Evolutionary conservation across 2,888 invertebrate species (phyloP).

Genomic region (Aproaerema taeniolella): DNA sequence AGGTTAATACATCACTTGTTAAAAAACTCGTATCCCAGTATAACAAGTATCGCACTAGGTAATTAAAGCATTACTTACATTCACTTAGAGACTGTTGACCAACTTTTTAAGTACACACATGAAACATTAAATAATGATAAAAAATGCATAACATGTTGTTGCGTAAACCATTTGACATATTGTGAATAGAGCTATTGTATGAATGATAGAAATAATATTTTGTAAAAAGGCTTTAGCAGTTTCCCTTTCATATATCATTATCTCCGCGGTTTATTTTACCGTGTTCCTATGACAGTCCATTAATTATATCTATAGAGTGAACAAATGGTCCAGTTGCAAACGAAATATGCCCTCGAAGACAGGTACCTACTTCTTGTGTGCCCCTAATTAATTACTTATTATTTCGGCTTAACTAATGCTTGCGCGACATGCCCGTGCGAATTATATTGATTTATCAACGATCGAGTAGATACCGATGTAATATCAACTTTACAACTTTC

Average conservation of each 20-base stretch:
- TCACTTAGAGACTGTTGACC: too few species aligned
- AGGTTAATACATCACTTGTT: too few species aligned
- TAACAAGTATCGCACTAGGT: too few species aligned
- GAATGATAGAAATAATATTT: background rate
- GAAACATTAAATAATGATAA: background rate
- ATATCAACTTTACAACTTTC: too few species aligned
- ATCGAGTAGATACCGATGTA: too few species aligned
- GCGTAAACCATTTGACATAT: slow-evolving; percentile 8
- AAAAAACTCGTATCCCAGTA: too few species aligned
- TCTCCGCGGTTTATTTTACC: slow-evolving; percentile 11
- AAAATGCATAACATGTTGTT: slow-evolving; percentile 2
- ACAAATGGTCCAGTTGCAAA: slow-evolving; percentile 27
- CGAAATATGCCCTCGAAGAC: slow-evolving; percentile 17
- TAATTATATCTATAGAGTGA: slow-evolving; percentile 28
- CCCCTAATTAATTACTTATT: slow-evolving; percentile 24
- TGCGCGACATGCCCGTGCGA: slow-evolving; percentile 23
- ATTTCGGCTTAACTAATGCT: slow-evolving; percentile 22
- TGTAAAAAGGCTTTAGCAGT: slow-evolving; percentile 1
- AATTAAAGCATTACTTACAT: too few species aligned
- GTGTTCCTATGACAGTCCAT: slow-evolving; percentile 29
- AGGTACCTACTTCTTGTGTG: background rate
- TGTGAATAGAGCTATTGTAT: slow-evolving; percentile 6
- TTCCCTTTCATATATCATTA: slow-evolving; percentile 13
- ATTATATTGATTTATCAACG: too few species aligned
- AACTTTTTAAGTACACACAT: too few species aligned